phyloP scores from a whole-genome alignment of 2,113 vertebrate species.

The Cisticola juncidis region DNA sequence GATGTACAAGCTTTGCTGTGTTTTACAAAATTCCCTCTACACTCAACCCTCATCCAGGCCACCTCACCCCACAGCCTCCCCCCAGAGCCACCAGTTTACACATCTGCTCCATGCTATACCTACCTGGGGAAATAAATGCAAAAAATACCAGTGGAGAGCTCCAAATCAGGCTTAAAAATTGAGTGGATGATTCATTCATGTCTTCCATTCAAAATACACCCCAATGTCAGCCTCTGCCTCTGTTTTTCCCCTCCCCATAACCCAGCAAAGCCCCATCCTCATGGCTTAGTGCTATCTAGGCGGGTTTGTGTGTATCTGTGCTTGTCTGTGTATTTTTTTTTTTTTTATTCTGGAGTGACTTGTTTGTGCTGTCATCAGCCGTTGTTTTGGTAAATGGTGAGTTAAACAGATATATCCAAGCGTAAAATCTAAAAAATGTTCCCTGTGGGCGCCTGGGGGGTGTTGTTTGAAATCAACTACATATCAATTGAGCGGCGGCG shows the following conservation, averaged over 20 bases:
- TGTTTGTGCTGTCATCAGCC: slow-evolving; percentile 89
- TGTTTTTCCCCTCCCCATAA: not conserved
- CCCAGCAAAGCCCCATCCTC: slow-evolving; percentile 44
- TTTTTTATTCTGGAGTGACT: slow-evolving; percentile 72
- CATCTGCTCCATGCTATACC: accelerated
- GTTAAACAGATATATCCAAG: slow-evolving; percentile 99
- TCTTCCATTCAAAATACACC: not conserved
- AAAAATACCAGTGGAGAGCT: not conserved
- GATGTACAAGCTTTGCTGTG: accelerated
- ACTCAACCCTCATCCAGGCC: accelerated
- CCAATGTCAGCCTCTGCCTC: not conserved
- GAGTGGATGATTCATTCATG: accelerated
- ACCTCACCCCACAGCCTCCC: not conserved
- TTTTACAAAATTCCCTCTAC: not conserved
- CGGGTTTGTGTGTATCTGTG: accelerated
- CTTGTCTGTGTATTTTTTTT: not conserved
- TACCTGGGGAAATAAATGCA: accelerated
- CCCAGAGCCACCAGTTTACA: not conserved
- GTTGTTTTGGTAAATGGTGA: slow-evolving; percentile 96
- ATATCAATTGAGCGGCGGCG: slow-evolving; percentile 94
- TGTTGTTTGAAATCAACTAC: slow-evolving; percentile 98
- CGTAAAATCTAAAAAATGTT: slow-evolving; percentile 99
- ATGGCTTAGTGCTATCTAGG: not conserved
- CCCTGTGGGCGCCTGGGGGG: slow-evolving; percentile 89
- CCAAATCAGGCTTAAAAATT: not conserved